Conservation (phyloP, 2,888 invertebrate genomes). For the Lasioglossum oenotherae region DNA sequence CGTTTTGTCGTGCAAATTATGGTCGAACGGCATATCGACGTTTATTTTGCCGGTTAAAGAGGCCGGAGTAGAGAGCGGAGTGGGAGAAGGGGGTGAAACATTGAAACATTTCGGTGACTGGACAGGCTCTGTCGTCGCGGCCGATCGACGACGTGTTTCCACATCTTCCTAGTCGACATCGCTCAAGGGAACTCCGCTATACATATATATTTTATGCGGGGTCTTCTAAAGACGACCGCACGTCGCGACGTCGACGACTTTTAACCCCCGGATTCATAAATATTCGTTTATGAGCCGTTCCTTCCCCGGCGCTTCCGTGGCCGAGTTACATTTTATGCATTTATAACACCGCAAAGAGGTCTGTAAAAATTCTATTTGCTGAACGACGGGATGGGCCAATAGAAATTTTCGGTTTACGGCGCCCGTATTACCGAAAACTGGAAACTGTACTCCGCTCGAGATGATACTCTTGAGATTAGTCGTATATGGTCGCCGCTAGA, state of each 20-base stretch:
- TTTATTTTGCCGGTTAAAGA: neutral
- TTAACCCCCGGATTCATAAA: slow-evolving; percentile 36
- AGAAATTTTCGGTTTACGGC: slow-evolving; percentile 9
- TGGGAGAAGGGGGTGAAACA: neutral
- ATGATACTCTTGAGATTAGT: neutral
- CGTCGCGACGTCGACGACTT: slow-evolving; percentile 24
- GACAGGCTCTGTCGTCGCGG: neutral
- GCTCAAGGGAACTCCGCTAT: neutral
- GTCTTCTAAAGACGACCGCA: slow-evolving; percentile 18
- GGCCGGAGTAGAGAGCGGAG: neutral
- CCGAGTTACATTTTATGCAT: slow-evolving; percentile 23
- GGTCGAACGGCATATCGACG: neutral
- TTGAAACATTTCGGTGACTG: neutral
- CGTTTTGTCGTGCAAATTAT: neutral
- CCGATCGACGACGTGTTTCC: neutral
- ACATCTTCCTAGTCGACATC: neutral
- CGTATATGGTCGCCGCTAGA: neutral
- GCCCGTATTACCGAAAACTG: neutral
- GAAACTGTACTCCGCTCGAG: neutral
- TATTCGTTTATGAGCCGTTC: slow-evolving; percentile 31
- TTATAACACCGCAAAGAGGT: neutral
- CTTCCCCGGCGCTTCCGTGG: neutral
- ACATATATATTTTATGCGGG: slow-evolving; percentile 25
- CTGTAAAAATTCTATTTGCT: neutral
- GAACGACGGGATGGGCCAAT: neutral